Conservation (phyloP, 1,140 invertebrate species). For the Holcopasites calliopsidis region DNA sequence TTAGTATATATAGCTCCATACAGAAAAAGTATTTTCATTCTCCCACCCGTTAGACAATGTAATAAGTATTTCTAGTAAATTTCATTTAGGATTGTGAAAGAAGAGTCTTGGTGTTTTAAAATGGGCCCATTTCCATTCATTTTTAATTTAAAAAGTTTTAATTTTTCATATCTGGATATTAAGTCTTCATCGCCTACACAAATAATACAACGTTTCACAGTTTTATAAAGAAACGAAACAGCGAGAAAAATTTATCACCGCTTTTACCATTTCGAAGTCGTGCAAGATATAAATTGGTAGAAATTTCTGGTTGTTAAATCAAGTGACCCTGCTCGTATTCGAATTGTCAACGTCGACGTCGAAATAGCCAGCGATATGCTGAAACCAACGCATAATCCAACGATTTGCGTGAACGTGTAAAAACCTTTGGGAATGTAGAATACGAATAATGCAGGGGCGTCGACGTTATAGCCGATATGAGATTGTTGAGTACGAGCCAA, state of each 20-base stretch:
- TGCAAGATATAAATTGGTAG: background rate
- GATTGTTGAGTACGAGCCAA: slow-evolving; percentile 57
- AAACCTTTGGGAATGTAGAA: slow-evolving; percentile 26
- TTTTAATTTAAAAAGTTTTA: too few species aligned
- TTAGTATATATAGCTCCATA: too few species aligned
- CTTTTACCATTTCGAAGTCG: background rate
- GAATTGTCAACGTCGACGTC: background rate
- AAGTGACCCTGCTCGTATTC: background rate
- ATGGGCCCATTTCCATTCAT: too few species aligned
- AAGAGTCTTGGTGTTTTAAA: too few species aligned
- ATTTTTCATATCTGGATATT: too few species aligned
- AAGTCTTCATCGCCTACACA: too few species aligned
- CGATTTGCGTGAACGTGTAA: slow-evolving; percentile 60
- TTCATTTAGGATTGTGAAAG: too few species aligned
- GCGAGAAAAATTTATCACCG: background rate
- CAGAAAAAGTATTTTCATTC: too few species aligned
- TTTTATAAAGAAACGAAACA: background rate
- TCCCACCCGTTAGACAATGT: too few species aligned
- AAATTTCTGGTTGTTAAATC: background rate
- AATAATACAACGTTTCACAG: slow-evolving; percentile 3
- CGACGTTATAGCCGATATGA: slow-evolving; percentile 59
- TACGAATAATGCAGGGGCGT: slow-evolving; percentile 40
- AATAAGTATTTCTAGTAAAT: too few species aligned
- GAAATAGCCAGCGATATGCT: slow-evolving; percentile 32
- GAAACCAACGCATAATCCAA: slow-evolving; percentile 52